Percentiles rank a stretch among this genome's conserved stretches.
These are phyloP conservation scores for Carcina quercana DNA, from an alignment of 2,888 invertebrate genomes.

Conservation along the genomic window DNA sequence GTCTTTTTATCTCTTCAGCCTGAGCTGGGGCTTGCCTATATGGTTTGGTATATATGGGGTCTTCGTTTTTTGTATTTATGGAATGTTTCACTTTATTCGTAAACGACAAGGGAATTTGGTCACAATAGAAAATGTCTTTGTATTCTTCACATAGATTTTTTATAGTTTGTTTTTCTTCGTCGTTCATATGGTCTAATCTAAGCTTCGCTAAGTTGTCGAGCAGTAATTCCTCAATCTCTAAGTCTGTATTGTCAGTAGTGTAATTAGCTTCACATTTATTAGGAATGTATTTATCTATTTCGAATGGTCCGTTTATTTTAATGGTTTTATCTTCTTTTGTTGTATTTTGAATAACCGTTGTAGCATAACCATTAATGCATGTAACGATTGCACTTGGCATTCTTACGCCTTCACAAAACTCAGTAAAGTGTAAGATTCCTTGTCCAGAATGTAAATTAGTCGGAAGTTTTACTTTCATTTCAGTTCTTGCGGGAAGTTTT, in stretches of 20 bases:
- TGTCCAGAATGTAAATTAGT: too few species aligned
- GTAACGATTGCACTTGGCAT: too few species aligned
- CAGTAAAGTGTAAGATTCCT: too few species aligned
- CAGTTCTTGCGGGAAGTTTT: too few species aligned
- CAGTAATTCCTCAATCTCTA: not conserved
- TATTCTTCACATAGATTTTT: conserved; percentile 16
- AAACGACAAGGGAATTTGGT: conserved; percentile 16
- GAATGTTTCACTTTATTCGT: conserved; percentile 24
- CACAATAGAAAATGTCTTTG: conserved; percentile 24
- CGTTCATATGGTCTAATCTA: conserved; percentile 15
- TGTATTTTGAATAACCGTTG: not conserved
- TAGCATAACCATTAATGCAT: too few species aligned
- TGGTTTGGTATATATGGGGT: conserved; percentile 14
- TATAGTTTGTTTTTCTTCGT: conserved; percentile 11
- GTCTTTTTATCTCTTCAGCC: conserved; percentile 2
- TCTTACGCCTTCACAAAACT: too few species aligned
- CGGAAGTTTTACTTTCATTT: too few species aligned
- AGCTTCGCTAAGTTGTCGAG: conserved; percentile 11
- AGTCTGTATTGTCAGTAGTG: too few species aligned
- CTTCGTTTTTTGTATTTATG: conserved; percentile 22
- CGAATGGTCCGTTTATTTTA: too few species aligned
- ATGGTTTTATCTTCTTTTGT: too few species aligned
- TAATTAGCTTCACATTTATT: too few species aligned
- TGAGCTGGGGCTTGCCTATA: conserved; percentile 2
- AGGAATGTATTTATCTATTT: too few species aligned